Evolutionary conservation across 2,888 invertebrate genomes (phyloP).

Genomic region (Mylabris sibirica): DNA sequence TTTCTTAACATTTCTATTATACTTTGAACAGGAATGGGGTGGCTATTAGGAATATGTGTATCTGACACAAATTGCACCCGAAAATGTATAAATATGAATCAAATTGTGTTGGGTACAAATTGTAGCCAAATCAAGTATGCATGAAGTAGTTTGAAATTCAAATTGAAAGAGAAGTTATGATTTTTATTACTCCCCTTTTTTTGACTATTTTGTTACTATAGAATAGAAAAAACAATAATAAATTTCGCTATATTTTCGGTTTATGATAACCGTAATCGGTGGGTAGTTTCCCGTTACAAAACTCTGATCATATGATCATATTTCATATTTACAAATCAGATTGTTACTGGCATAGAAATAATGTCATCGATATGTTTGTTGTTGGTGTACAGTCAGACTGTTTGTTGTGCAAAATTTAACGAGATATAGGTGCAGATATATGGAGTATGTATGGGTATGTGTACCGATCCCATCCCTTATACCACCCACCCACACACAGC

Average conservation of each 20-base stretch:
- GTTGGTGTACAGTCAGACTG: background rate
- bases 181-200: background rate
- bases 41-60: background rate
- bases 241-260: background rate
- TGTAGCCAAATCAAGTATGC: background rate
- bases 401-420: background rate
- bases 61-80: background rate
- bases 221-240: background rate
- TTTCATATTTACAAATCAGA: background rate
- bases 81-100: background rate
- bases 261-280: background rate
- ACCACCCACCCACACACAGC: background rate
- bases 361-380: constrained; percentile 10
- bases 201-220: no score
- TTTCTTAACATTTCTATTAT: background rate
- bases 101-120: background rate
- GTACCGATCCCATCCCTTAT: background rate
- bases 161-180: background rate
- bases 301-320: constrained; percentile 5
- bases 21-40: background rate
- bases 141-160: constrained; percentile 3
- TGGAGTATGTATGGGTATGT: constrained; percentile 33
- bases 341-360: constrained; percentile 6
- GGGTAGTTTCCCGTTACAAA: background rate
- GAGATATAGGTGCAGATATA: background rate